Evolutionary conservation across 2,113 vertebrate genomes (phyloP).

Genomic region (Myodes glareolus): DNA sequence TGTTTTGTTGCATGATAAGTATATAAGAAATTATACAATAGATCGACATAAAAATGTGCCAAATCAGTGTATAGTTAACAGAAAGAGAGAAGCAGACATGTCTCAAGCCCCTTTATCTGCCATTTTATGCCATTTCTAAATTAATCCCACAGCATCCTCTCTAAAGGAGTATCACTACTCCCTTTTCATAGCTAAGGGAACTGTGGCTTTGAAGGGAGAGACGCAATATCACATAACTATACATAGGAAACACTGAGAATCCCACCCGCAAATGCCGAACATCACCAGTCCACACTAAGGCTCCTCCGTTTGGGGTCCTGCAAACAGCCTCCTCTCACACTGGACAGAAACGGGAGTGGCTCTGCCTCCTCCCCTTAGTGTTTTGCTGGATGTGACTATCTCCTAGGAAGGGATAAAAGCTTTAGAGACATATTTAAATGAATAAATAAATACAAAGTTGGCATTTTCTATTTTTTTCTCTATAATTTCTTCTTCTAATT

Average conservation of each 20-base stretch:
- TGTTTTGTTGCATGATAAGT: not conserved
- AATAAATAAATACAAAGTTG: constrained; percentile 47
- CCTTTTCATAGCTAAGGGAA: constrained; percentile 5
- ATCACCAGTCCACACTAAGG: not conserved
- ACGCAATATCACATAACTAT: not conserved
- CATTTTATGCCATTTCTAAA: constrained; percentile 1
- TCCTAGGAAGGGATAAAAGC: not conserved
- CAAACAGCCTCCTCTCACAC: not conserved
- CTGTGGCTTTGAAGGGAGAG: not conserved
- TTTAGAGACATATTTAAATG: constrained; percentile 40
- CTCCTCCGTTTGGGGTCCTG: not conserved
- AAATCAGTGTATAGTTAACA: not conserved
- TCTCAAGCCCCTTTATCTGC: not conserved
- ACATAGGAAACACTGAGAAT: constrained; percentile 42
- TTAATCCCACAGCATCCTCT: not conserved
- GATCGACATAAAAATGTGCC: constrained; percentile 16
- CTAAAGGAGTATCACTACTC: not conserved
- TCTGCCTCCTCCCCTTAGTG: not conserved
- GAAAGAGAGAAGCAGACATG: not conserved
- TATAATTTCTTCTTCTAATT: constrained; percentile 48
- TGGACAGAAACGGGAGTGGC: not conserved
- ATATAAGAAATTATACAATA: not conserved
- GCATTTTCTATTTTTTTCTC: constrained; percentile 64
- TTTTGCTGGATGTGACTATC: not conserved
- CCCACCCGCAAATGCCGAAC: not conserved